A percentile compares a stretch with the other conserved stretches of the same genome.
Evolutionary conservation across 2,113 vertebrate species (phyloP).

Genomic region (Hemicordylus capensis): DNA sequence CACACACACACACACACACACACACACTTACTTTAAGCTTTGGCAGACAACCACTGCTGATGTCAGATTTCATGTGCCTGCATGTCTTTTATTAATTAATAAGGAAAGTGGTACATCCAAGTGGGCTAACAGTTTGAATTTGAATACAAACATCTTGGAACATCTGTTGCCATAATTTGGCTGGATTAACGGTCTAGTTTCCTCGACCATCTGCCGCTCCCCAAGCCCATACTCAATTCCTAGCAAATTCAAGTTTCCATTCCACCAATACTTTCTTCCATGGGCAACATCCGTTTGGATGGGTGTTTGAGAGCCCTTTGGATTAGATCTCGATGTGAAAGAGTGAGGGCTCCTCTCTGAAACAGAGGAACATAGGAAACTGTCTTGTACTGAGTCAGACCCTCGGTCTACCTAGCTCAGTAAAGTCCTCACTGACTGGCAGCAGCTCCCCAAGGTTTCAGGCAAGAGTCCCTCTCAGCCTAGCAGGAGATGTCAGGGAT

Average conservation of each 20-base stretch:
- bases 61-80: conserved; percentile 27
- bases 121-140: conserved; percentile 55
- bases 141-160: conserved; percentile 58
- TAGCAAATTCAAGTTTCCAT: fast-evolving
- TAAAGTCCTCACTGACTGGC: too few species aligned
- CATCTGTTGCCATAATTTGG: conserved; percentile 73
- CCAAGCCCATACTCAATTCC: conserved; percentile 33
- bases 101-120: conserved; percentile 52
- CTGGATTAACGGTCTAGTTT: conserved; percentile 65
- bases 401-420: too few species aligned
- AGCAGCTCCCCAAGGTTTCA: too few species aligned
- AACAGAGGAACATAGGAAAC: too few species aligned
- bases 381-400: too few species aligned
- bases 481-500: too few species aligned
- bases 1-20: too few species aligned
- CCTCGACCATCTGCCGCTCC: conserved; percentile 51
- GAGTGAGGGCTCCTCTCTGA: neutral
- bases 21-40: too few species aligned
- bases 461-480: too few species aligned
- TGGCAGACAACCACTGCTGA: neutral
- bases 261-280: fast-evolving
- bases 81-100: conserved; percentile 61
- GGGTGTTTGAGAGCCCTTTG: neutral
- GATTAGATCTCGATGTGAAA: neutral
- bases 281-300: fast-evolving